These are phyloP conservation scores for Taxidea taxus DNA, from an alignment of 2,113 vertebrate species.

Conservation along the genomic window DNA sequence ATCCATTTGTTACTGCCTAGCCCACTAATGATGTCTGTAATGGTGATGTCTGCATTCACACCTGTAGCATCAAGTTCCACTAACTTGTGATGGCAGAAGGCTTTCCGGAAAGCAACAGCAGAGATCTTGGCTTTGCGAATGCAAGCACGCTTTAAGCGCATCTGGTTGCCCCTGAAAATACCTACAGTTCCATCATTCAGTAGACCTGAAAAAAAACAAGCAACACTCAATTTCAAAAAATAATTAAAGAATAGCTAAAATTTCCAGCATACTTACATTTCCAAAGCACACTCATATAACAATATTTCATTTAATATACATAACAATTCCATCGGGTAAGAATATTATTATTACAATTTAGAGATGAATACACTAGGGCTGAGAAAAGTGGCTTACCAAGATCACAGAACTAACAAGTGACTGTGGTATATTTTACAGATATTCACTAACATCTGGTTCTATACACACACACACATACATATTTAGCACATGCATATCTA, in stretches of 20 bases:
- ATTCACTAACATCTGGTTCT: background rate
- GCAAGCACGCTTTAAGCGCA: constrained; percentile 94
- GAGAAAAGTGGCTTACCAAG: constrained; percentile 22
- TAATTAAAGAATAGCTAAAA: constrained; percentile 1
- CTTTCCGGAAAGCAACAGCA: constrained; percentile 95
- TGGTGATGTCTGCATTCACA: constrained; percentile 97
- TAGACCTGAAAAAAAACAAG: constrained; percentile 86
- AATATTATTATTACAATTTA: background rate
- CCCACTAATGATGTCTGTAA: constrained; percentile 95
- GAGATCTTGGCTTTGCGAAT: constrained; percentile 97
- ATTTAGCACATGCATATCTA: background rate
- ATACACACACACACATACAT: background rate
- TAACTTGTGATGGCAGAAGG: constrained; percentile 94
- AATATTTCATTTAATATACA: constrained; percentile 1
- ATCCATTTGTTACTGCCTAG: constrained; percentile 94
- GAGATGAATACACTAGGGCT: background rate
- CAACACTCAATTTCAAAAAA: constrained; percentile 51
- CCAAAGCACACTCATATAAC: background rate
- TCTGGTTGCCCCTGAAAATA: constrained; percentile 93
- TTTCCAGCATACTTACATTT: constrained; percentile 24
- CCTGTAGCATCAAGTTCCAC: constrained; percentile 95
- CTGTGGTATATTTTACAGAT: background rate
- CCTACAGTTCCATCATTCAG: constrained; percentile 96
- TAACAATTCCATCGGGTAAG: background rate
- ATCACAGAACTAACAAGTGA: background rate